Evolutionary conservation across 2,888 invertebrate genomes (phyloP).

Genomic region (Crossocerus cetratus): DNA sequence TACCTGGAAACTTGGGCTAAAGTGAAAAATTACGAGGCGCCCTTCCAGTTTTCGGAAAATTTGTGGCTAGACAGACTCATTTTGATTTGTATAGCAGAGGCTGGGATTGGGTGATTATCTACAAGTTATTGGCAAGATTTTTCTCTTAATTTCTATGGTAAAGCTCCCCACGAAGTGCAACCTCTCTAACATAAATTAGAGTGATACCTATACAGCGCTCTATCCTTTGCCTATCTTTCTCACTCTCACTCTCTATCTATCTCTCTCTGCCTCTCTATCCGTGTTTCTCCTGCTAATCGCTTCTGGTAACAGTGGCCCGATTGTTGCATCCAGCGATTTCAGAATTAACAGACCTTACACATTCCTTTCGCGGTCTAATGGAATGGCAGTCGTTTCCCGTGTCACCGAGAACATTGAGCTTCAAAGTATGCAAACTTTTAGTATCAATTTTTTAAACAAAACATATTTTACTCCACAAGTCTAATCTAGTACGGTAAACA

Average conservation of each 20-base stretch:
- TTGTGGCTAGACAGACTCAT: too few species aligned
- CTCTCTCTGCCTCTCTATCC: constrained; percentile 14
- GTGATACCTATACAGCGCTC: constrained; percentile 33
- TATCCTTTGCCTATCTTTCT: constrained; percentile 22
- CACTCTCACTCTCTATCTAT: not conserved
- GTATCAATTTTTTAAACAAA: not conserved
- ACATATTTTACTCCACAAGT: not conserved
- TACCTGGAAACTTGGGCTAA: too few species aligned
- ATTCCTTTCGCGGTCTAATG: constrained; percentile 18
- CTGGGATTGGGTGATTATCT: too few species aligned
- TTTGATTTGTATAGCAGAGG: too few species aligned
- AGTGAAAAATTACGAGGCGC: too few species aligned
- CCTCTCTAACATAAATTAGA: constrained; percentile 33
- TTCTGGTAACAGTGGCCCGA: constrained; percentile 32
- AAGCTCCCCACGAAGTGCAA: constrained; percentile 36
- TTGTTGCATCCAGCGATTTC: constrained; percentile 24
- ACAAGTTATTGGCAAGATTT: too few species aligned
- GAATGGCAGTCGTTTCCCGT: constrained; percentile 19
- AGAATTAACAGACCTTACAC: constrained; percentile 8
- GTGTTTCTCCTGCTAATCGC: constrained; percentile 25
- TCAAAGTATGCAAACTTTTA: not conserved
- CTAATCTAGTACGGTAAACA: not conserved
- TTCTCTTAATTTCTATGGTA: constrained; percentile 12
- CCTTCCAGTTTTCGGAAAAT: too few species aligned
- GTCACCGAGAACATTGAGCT: too few species aligned